phyloP scores from a whole-genome alignment of 2,888 invertebrate species.

The Siphlonurus alternatus region DNA sequence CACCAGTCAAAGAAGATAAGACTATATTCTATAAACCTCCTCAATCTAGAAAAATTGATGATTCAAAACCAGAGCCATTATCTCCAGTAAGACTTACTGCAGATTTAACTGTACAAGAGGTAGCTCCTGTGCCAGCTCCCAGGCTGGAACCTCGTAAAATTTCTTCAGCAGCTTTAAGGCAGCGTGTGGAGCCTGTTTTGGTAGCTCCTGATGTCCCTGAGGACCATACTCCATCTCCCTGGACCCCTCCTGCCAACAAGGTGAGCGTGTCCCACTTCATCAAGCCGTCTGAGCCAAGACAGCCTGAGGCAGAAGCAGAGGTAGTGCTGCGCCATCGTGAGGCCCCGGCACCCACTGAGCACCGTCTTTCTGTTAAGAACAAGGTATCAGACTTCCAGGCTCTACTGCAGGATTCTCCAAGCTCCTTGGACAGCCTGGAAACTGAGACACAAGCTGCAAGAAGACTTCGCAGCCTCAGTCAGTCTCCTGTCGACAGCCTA shows the following conservation, averaged over 20 bases:
- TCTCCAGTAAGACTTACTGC: not conserved
- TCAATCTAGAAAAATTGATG: not conserved
- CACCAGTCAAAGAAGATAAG: not conserved
- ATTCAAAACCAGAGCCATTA: not conserved
- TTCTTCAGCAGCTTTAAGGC: constrained; percentile 35
- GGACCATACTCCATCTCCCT: not conserved
- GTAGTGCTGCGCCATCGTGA: not conserved
- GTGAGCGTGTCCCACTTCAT: not conserved
- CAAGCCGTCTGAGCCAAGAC: not conserved
- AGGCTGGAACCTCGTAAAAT: not conserved
- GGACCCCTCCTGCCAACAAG: not conserved
- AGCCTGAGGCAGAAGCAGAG: not conserved
- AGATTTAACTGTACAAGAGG: not conserved
- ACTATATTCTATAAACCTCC: not conserved
- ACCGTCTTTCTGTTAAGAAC: not conserved
- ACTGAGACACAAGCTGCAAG: not conserved
- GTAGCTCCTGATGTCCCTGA: not conserved
- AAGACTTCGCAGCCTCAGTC: not conserved
- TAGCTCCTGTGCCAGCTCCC: not conserved
- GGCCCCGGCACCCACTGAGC: not conserved
- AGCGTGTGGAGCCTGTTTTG: constrained; percentile 31
- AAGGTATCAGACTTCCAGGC: not conserved
- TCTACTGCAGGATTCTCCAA: not conserved
- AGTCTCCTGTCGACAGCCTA: not conserved
- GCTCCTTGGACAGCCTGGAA: not conserved